Percentiles rank a stretch among this genome's conserved stretches.
Evolutionary conservation across 30 jellyfish, hydroid and myxozoan species (phyloP).

Genomic region (Catostylus mosaicus): DNA sequence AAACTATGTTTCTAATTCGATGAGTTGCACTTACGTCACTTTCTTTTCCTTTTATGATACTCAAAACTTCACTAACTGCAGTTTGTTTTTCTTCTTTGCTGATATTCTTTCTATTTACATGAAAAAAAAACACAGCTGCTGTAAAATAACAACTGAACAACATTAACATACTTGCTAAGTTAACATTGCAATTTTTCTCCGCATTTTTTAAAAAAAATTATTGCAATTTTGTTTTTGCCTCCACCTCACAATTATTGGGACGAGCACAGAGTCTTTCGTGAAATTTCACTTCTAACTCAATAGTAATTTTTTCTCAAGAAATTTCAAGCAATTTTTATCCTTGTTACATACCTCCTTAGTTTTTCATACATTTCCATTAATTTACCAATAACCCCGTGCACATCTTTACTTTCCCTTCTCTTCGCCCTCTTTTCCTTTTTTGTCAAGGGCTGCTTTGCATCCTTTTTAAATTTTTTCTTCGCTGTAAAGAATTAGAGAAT

Average conservation of each 20-base stretch:
- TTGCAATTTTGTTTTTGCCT: too few relatives aligned
- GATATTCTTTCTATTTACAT: conserved; percentile 60
- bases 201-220: too few relatives aligned
- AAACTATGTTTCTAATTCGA: too few relatives aligned
- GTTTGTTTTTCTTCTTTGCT: conserved; percentile 28
- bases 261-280: too few relatives aligned
- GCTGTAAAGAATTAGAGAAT: too few relatives aligned
- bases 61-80: conserved; percentile 63
- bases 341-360: conserved; percentile 86
- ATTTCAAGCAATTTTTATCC: too few relatives aligned
- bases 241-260: too few relatives aligned
- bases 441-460: conserved; percentile 22
- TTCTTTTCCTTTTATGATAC: conserved; percentile 64
- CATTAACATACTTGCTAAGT: too few relatives aligned
- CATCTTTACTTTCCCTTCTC: conserved; percentile 45
- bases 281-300: too few relatives aligned
- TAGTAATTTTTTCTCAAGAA: neutral
- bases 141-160: neutral
- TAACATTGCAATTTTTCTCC: too few relatives aligned
- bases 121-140: neutral
- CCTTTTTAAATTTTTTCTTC: conserved; percentile 1
- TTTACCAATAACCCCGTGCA: conserved; percentile 50
- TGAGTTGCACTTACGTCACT: conserved; percentile 29
- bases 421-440: conserved; percentile 38
- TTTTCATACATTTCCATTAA: conserved; percentile 79